A percentile compares a stretch with the other conserved stretches of the same genome.
Conservation (phyloP, 2,797 vertebrate species). For the Tiaroga cobitis region DNA sequence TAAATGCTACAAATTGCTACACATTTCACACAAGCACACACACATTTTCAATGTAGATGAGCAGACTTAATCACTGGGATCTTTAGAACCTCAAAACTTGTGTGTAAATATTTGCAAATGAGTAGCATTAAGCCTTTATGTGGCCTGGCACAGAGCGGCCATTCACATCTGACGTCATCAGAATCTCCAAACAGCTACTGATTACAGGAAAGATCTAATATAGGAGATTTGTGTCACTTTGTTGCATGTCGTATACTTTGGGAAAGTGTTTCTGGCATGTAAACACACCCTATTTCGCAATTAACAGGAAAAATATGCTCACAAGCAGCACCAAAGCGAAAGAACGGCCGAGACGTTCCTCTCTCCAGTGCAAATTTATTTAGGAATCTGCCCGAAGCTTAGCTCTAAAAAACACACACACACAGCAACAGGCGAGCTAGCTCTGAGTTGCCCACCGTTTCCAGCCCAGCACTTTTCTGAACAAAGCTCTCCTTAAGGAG, state of each 20-base stretch:
- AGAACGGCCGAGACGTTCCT: slow-evolving; percentile 16
- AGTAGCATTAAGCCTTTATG: slow-evolving; percentile 37
- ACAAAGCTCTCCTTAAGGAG: slow-evolving; percentile 61
- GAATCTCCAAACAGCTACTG: slow-evolving; percentile 28
- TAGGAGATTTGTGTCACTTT: slow-evolving; percentile 52
- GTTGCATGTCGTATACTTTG: slow-evolving; percentile 41
- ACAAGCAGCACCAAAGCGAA: neutral
- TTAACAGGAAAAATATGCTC: slow-evolving; percentile 30
- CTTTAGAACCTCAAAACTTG: slow-evolving; percentile 33
- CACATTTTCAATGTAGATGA: slow-evolving; percentile 10
- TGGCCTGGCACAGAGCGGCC: slow-evolving; percentile 28
- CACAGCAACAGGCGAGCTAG: slow-evolving; percentile 57
- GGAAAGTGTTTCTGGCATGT: slow-evolving; percentile 50
- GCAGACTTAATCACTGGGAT: slow-evolving; percentile 21
- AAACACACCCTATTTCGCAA: slow-evolving; percentile 29
- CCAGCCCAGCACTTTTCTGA: slow-evolving; percentile 50
- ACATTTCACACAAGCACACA: neutral
- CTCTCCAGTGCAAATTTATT: slow-evolving; percentile 31
- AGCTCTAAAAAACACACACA: slow-evolving; percentile 35
- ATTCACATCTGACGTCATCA: slow-evolving; percentile 45
- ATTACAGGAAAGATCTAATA: slow-evolving; percentile 56
- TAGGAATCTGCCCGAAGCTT: slow-evolving; percentile 35
- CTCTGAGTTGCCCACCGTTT: slow-evolving; percentile 51
- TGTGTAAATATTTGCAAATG: slow-evolving; percentile 53
- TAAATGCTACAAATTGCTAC: neutral